Conservation (phyloP, 37 sponge, comb jelly and placozoan genomes). For the Halisarca cf. caerulea region DNA sequence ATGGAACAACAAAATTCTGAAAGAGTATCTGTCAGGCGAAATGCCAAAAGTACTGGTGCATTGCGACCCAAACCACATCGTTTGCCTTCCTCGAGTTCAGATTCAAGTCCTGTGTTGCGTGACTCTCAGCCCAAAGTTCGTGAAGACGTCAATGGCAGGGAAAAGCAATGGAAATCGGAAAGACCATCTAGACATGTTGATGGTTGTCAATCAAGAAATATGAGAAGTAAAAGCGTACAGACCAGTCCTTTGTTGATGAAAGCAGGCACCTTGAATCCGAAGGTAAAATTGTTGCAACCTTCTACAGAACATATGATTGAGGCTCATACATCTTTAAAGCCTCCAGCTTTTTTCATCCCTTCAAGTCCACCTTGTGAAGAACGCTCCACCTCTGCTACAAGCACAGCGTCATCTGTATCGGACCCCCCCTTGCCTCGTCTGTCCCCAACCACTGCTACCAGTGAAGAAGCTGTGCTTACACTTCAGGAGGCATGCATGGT, state of each 20-base stretch:
- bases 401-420: background rate
- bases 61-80: background rate
- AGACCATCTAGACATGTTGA: background rate
- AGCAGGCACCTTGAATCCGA: background rate
- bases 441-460: background rate
- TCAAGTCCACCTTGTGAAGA: background rate
- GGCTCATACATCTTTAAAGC: background rate
- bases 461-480: background rate
- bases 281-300: background rate
- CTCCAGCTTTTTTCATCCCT: background rate
- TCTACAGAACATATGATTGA: background rate
- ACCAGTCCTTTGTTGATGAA: constrained; percentile 1
- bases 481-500: background rate
- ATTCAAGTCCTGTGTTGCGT: too few relatives aligned
- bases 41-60: background rate
- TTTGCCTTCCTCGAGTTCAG: too few relatives aligned
- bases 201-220: background rate
- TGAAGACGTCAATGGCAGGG: background rate
- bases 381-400: background rate
- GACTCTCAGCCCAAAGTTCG: background rate
- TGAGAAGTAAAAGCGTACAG: background rate
- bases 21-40: background rate
- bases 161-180: background rate
- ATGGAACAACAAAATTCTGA: background rate
- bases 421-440: background rate